Base-by-base conservation (phyloP, 1,140 invertebrate species). In the Neodiprion pinetum region DNA sequence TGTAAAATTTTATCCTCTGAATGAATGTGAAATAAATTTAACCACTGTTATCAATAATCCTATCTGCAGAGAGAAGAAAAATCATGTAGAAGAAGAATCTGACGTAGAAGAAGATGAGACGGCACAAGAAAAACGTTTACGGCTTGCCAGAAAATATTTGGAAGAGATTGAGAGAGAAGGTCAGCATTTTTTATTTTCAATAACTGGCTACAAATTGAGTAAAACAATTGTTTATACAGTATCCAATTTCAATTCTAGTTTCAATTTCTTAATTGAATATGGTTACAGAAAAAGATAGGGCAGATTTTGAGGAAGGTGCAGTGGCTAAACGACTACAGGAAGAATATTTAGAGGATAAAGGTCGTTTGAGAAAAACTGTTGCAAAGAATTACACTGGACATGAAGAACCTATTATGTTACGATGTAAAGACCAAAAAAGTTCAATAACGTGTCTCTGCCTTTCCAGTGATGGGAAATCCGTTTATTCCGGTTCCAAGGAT, bases 401-500 rank as follows among this genome's bases (percentile, higher is more conserved):
- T 53, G 82, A 88, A 71, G 82, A 88, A 50, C 88, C 91, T 65
- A 81, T 92, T 12, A 77, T 90, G 70, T 87, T 95, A 28, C 92
- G 89, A 74, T 92, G 91, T 77, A 95, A 93, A 85, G 90, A 94
- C 74, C 96, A 98, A 77, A 93, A 93, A 80, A 87, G 94, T 66
- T 89, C 95, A 1, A 88, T 98, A 9, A 98, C 97, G 7, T 96
- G 95, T 86, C 82, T 97, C 9, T 95, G 93, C 78, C 83, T 98
- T 3, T 94, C 94, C 48, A 88, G 88, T 72, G 94, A 98, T 88
- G 91, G 92, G 50, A 89, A 92, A 82, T 93, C 90, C 84, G 88
- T 96, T 0, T 98, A 93, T 85, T 94, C 94, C 65, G 96, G 94
- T 0, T 96, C 95, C 69, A 98, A 98, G 89, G 96, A 97, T 87